Percentiles rank a stretch among this genome's conserved stretches.
phyloP scores from a whole-genome alignment of 2,888 invertebrate species.

The Nomada ruficornis region DNA sequence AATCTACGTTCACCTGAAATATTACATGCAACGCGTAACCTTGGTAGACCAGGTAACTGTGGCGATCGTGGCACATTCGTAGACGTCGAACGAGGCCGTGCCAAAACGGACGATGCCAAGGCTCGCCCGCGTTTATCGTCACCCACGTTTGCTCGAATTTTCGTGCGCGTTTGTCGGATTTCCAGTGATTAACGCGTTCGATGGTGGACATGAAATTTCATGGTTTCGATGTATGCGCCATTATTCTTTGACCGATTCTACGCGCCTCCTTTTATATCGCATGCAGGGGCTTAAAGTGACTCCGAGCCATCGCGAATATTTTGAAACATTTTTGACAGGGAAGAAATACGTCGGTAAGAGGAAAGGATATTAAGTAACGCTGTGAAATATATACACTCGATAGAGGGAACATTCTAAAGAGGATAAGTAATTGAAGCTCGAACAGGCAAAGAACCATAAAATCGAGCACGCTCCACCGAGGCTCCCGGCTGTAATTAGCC shows the following conservation, averaged over 20 bases:
- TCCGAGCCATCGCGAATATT: background rate
- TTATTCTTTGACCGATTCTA: background rate
- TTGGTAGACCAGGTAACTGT: conserved; percentile 32
- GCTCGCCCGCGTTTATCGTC: conserved; percentile 8
- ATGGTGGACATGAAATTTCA: background rate
- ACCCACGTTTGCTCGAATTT: background rate
- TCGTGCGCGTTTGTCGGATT: background rate
- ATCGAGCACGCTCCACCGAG: conserved; percentile 2
- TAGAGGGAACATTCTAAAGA: background rate
- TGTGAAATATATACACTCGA: background rate
- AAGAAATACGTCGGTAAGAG: background rate
- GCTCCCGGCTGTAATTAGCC: conserved; percentile 9
- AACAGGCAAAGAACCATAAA: conserved; percentile 9
- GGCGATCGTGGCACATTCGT: conserved; percentile 25
- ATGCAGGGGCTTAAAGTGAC: background rate
- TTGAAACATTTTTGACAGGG: background rate
- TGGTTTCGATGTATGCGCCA: background rate
- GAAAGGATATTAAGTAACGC: background rate
- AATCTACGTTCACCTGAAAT: conserved; percentile 58
- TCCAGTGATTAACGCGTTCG: background rate
- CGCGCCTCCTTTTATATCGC: background rate
- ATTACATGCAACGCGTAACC: conserved; percentile 51
- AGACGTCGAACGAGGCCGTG: conserved; percentile 23
- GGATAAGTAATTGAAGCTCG: background rate
- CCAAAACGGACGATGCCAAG: conserved; percentile 64